These are phyloP conservation scores for Plagiodera versicolora DNA, from an alignment of 2,888 invertebrate genomes.

Conservation along the genomic window DNA sequence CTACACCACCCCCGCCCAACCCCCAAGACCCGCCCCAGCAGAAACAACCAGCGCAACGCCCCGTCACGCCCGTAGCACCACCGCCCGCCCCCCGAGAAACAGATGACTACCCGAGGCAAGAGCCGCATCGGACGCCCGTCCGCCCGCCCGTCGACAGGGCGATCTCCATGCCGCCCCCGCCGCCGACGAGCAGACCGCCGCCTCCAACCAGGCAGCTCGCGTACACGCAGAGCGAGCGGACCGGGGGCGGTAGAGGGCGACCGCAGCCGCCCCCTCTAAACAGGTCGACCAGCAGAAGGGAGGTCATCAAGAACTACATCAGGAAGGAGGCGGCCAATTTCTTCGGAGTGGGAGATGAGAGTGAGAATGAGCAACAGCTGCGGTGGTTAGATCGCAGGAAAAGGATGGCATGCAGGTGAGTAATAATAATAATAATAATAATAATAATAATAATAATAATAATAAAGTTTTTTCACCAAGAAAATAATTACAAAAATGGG, in stretches of 20 bases:
- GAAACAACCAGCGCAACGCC: slow-evolving; percentile 30
- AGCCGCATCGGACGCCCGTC: slow-evolving; percentile 18
- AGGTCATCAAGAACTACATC: slow-evolving; percentile 65
- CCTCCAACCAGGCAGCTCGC: slow-evolving; percentile 34
- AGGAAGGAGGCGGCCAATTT: slow-evolving; percentile 81
- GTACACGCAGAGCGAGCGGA: slow-evolving; percentile 52
- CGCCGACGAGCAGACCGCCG: too few species aligned
- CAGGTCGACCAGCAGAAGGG: slow-evolving; percentile 53
- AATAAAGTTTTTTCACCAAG: too few species aligned
- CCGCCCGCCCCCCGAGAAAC: slow-evolving; percentile 21
- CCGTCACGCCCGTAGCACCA: slow-evolving; percentile 25
- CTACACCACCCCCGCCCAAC: not conserved
- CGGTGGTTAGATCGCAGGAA: slow-evolving; percentile 80
- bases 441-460: too few species aligned
- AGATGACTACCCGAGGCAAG: slow-evolving; percentile 21
- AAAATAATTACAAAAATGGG: too few species aligned
- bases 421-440: too few species aligned
- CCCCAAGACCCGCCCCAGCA: slow-evolving; percentile 13
- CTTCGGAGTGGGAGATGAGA: slow-evolving; percentile 81
- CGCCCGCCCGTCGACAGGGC: slow-evolving; percentile 28
- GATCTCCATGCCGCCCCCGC: slow-evolving; percentile 43
- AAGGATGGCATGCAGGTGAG: slow-evolving; percentile 73
- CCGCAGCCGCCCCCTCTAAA: slow-evolving; percentile 50
- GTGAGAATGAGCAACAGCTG: slow-evolving; percentile 66
- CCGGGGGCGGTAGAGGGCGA: slow-evolving; percentile 48